Evolutionary conservation across 2,888 invertebrate species (phyloP), one percentile per base, ranked within the genome.

Genomic region (Plebejus anna): DNA sequence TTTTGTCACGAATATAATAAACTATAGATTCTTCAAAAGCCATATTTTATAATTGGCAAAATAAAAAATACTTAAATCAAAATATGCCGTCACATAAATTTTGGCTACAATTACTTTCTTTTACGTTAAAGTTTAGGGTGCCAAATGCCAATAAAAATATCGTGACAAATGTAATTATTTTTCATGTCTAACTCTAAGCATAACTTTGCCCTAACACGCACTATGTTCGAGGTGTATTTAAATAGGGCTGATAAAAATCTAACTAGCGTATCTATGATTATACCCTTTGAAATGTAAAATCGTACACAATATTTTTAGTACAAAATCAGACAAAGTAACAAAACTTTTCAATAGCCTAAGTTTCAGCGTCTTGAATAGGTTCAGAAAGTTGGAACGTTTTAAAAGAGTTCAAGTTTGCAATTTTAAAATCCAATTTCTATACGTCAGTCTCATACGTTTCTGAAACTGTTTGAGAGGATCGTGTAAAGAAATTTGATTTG

Each of bases 101-200:
- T 59, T 66, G 22, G 59, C 22, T 9, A 59, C 11, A 66, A 13
- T 22, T 22, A 22, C 22, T 28, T 66, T 66, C 11, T 11, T 28
- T 13, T 36, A 32, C 6, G 9, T 4, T 61, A 59, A 2, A 61
- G 28, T 61, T 66, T 66, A 4, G 61, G 28, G 61, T 61, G 28
- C 11, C 42, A 38, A 38, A 47, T 47, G 47, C 28, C 9, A 66
- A 32, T 66, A 13, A 36, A 66, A 32, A 75, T 55, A 73, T 76
- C 75, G 73, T 55, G 22, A 70, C 55, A n/a, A 70, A 73, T 11
- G 36, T 72, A 75, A 11, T 47, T 71, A 57, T 57, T 28, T 38
- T 55, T 51, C 42, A 70, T 71, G 22, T 57, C 22, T 13, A 59
- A 57, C 13, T 57, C 22, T 13, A 59, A 57, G 4, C 47, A 72